phyloP scores from a whole-genome alignment of 1,140 invertebrate genomes.

The Drosophila mojavensis region DNA sequence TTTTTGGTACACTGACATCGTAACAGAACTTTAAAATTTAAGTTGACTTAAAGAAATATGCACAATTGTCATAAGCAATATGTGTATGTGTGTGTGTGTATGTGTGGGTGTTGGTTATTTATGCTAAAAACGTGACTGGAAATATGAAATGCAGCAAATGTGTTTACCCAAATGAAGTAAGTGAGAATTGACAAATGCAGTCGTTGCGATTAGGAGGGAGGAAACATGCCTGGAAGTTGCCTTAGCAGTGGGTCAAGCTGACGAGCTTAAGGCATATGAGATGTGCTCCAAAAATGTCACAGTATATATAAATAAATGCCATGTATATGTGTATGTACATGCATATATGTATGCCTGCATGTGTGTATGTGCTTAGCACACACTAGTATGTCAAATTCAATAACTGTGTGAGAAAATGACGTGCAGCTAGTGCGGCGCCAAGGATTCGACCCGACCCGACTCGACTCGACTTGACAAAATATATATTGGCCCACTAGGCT shows the following conservation, averaged over 20 bases:
- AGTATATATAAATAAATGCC: background rate
- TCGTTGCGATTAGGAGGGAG: background rate
- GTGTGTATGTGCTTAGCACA: slow-evolving; percentile 24
- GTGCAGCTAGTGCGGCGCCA: slow-evolving; percentile 63
- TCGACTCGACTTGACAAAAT: slow-evolving; percentile 42
- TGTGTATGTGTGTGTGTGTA: background rate
- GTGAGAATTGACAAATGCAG: slow-evolving; percentile 78
- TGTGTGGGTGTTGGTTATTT: slow-evolving; percentile 57
- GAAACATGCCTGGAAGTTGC: slow-evolving; percentile 7
- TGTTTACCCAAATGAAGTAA: slow-evolving; percentile 81
- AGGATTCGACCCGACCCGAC: slow-evolving; percentile 40
- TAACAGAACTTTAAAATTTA: slow-evolving; percentile 13
- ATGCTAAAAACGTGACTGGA: slow-evolving; percentile 77
- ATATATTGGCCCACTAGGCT: slow-evolving; percentile 42
- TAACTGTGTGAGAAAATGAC: slow-evolving; percentile 60
- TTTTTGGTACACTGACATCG: background rate
- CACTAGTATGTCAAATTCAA: slow-evolving; percentile 72
- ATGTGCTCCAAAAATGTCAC: slow-evolving; percentile 62
- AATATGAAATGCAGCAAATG: slow-evolving; percentile 82
- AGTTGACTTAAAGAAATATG: slow-evolving; percentile 35
- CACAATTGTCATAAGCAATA: slow-evolving; percentile 22
- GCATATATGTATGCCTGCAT: background rate
- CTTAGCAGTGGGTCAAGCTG: slow-evolving; percentile 40
- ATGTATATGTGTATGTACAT: slow-evolving; percentile 26
- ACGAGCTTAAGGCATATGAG: slow-evolving; percentile 57